These are phyloP conservation scores for Aporrectodea caliginosa DNA, from an alignment of 1,140 invertebrate genomes.

Conservation along the genomic window DNA sequence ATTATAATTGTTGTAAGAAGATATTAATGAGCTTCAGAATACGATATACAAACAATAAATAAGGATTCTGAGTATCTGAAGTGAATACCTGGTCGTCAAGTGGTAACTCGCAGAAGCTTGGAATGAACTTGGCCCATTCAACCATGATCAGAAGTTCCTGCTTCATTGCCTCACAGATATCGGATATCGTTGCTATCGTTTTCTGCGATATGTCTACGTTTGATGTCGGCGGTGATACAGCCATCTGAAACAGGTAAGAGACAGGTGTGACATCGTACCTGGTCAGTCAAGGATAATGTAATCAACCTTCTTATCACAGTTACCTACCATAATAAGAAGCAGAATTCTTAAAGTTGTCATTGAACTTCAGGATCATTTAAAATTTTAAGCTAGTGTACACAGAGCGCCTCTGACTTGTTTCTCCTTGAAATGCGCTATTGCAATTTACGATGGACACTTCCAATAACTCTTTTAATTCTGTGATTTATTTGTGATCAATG, in stretches of 20 bases:
- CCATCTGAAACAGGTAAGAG: too few species aligned
- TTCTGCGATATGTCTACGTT: constrained; percentile 41
- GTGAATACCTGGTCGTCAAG: constrained; percentile 79
- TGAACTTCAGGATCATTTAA: too few species aligned
- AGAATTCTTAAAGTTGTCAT: too few species aligned
- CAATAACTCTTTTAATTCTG: too few species aligned
- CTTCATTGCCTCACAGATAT: constrained; percentile 96
- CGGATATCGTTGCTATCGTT: constrained; percentile 78
- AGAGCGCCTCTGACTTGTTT: too few species aligned
- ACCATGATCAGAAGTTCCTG: constrained; percentile 92
- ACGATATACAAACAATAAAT: constrained; percentile 9
- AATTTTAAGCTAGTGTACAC: too few species aligned
- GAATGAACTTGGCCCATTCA: constrained; percentile 98
- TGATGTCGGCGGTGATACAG: constrained; percentile 33
- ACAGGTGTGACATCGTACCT: too few species aligned
- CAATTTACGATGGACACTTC: too few species aligned
- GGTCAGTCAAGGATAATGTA: too few species aligned
- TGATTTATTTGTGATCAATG: neutral
- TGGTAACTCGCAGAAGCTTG: constrained; percentile 87
- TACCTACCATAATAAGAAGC: too few species aligned
- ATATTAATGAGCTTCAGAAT: neutral
- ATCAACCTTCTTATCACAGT: too few species aligned
- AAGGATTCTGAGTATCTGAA: neutral
- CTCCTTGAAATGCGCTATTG: too few species aligned
- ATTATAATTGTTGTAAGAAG: neutral